Conservation (phyloP, 2,888 invertebrate species). For the Abrostola tripartita region DNA sequence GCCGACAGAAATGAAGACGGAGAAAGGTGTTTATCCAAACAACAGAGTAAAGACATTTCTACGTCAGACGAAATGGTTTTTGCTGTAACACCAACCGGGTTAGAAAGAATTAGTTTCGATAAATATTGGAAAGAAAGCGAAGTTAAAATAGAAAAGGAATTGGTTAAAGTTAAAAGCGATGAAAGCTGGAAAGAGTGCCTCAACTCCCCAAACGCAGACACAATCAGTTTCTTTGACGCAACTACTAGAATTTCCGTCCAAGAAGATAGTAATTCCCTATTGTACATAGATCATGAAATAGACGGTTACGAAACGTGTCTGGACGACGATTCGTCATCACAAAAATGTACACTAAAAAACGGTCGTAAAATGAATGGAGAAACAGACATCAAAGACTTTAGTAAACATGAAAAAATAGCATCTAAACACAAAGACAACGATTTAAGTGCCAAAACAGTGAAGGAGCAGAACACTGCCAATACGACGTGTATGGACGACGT, state of each 20-base stretch:
- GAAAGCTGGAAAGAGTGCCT: slow-evolving; percentile 84
- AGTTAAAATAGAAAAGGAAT: slow-evolving; percentile 62
- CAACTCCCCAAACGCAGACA: slow-evolving; percentile 75
- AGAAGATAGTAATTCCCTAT: slow-evolving; percentile 77
- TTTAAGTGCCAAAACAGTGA: slow-evolving; percentile 72
- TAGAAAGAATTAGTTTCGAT: slow-evolving; percentile 86
- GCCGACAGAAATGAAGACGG: slow-evolving; percentile 67
- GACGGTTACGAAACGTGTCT: slow-evolving; percentile 90
- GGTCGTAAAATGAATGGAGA: slow-evolving; percentile 79
- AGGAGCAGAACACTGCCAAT: slow-evolving; percentile 63
- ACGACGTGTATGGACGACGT: slow-evolving; percentile 70
- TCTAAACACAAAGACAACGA: slow-evolving; percentile 78
- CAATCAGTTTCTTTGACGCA: slow-evolving; percentile 71
- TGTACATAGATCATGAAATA: slow-evolving; percentile 85
- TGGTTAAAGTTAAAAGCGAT: slow-evolving; percentile 78
- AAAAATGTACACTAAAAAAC: slow-evolving; percentile 75
- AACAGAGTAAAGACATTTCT: slow-evolving; percentile 85
- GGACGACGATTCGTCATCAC: slow-evolving; percentile 87
- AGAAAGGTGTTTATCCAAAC: slow-evolving; percentile 77
- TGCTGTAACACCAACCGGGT: slow-evolving; percentile 85
- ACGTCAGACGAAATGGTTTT: slow-evolving; percentile 88
- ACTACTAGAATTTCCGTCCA: slow-evolving; percentile 78
- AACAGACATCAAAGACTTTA: slow-evolving; percentile 78
- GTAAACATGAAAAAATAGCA: slow-evolving; percentile 81
- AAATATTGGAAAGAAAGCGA: slow-evolving; percentile 84